Evolutionary conservation across 1,140 invertebrate species (phyloP).

Genomic region (Magallana gigas): DNA sequence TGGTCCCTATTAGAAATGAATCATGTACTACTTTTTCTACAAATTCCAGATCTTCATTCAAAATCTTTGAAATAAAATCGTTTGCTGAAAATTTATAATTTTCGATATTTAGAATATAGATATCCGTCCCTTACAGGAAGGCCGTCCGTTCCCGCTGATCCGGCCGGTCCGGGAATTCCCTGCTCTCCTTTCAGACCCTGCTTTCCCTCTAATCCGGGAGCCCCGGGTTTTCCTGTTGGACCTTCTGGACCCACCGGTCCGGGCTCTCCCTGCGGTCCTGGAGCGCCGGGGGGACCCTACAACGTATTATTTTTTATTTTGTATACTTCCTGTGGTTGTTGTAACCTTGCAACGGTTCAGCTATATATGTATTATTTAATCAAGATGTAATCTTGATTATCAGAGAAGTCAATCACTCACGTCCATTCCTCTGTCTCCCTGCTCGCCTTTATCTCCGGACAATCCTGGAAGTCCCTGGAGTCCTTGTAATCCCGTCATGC

Average conservation of each 20-base stretch:
- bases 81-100: too few species aligned
- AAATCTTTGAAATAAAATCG: too few species aligned
- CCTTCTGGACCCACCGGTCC: conserved; percentile 82
- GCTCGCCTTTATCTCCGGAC: conserved; percentile 69
- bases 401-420: conserved; percentile 37
- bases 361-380: neutral
- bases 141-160: conserved; percentile 80
- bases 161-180: conserved; percentile 86
- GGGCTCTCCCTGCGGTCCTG: conserved; percentile 87
- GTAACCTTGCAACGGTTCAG: too few species aligned
- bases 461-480: conserved; percentile 84
- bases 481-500: conserved; percentile 87
- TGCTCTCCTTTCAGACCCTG: conserved; percentile 79
- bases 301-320: neutral
- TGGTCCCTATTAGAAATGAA: conserved; percentile 81
- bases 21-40: too few species aligned
- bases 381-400: neutral
- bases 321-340: neutral
- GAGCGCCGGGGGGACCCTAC: conserved; percentile 85
- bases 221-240: conserved; percentile 65
- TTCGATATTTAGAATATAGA: too few species aligned
- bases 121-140: neutral
- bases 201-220: conserved; percentile 69
- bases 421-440: conserved; percentile 68
- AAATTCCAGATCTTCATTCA: too few species aligned